These are phyloP conservation scores for Thaumatotibia leucotreta DNA, from an alignment of 1,140 invertebrate species.

Conservation along the genomic window DNA sequence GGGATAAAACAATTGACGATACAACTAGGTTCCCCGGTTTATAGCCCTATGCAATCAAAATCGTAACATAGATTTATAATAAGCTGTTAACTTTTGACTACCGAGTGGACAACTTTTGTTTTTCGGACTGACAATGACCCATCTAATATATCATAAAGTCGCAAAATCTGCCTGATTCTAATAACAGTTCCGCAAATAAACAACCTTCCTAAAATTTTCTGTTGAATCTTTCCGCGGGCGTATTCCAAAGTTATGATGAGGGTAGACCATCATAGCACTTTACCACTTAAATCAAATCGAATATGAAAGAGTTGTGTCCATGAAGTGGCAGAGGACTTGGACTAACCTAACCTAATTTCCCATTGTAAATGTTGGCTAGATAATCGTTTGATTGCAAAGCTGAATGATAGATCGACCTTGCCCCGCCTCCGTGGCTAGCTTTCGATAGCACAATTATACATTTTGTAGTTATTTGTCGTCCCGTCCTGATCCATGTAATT, in stretches of 20 bases:
- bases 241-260: slow-evolving; percentile 23
- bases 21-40: no score
- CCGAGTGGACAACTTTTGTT: no score
- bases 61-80: no score
- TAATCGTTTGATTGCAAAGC: slow-evolving; percentile 56
- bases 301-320: background rate
- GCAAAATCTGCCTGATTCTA: no score
- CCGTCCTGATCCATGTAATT: slow-evolving; percentile 40
- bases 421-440: slow-evolving; percentile 45
- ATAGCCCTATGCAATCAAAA: no score
- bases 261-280: slow-evolving; percentile 24
- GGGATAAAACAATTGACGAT: no score
- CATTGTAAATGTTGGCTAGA: slow-evolving; percentile 55
- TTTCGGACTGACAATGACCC: no score
- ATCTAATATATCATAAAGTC: no score
- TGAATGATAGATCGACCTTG: slow-evolving; percentile 65
- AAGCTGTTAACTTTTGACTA: no score
- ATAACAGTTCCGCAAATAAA: slow-evolving; percentile 2
- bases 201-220: slow-evolving; percentile 32
- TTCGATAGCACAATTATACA: slow-evolving; percentile 63
- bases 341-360: slow-evolving; percentile 51
- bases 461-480: slow-evolving; percentile 46
- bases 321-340: slow-evolving; percentile 14
- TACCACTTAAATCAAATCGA: background rate
- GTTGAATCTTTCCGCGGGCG: slow-evolving; percentile 22